A percentile compares a stretch with the other conserved stretches of the same genome.
Evolutionary conservation across 2,113 vertebrate species (phyloP).

Genomic region (Microcebus murinus): DNA sequence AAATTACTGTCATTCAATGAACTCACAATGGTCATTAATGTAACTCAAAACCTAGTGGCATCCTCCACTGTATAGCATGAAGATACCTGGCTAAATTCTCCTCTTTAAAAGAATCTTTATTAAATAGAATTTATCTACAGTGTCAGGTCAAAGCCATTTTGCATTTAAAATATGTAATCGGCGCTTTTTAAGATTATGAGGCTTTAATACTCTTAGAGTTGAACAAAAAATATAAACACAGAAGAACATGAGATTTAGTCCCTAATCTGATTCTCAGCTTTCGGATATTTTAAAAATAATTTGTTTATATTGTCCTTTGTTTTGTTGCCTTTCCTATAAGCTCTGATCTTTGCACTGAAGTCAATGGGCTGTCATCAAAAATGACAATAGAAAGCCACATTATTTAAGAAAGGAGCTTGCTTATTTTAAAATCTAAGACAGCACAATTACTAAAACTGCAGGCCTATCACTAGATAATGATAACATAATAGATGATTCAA

Average conservation of each 20-base stretch:
- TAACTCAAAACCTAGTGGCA: slow-evolving; percentile 20
- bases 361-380: neutral
- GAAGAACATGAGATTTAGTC: neutral
- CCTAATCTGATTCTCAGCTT: neutral
- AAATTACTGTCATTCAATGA: slow-evolving; percentile 5
- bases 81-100: slow-evolving; percentile 43
- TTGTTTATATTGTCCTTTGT: neutral
- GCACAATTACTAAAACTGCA: neutral
- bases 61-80: neutral
- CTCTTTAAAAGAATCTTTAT: slow-evolving; percentile 47
- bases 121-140: neutral
- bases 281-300: neutral
- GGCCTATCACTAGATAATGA: neutral
- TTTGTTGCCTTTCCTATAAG: neutral
- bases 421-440: slow-evolving; percentile 3
- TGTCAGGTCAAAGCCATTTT: neutral
- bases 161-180: neutral
- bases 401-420: slow-evolving; percentile 11
- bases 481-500: neutral
- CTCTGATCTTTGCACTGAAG: neutral
- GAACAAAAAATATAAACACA: slow-evolving; percentile 6
- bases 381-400: neutral
- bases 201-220: neutral
- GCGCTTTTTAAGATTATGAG: neutral
- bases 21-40: neutral